Conservation (phyloP, 2,888 invertebrate species). For the Ganaspis brasiliensis region DNA sequence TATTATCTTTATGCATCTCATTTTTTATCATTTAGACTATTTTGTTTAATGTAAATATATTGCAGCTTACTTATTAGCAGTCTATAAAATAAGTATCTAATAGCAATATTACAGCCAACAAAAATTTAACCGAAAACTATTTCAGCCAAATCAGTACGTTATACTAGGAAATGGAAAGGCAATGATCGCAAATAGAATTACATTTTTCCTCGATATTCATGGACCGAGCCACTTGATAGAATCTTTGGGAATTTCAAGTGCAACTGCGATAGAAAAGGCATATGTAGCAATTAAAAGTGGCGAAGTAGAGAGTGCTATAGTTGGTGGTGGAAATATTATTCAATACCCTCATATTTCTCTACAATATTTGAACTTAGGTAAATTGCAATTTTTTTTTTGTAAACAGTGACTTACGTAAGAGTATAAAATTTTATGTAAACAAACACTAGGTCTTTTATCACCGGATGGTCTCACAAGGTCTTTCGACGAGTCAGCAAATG, state of each 20-base stretch:
- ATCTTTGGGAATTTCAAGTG: slow-evolving; percentile 44
- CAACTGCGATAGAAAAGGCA: slow-evolving; percentile 54
- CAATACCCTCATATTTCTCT: slow-evolving; percentile 60
- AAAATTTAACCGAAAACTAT: too few relatives aligned
- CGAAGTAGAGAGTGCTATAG: slow-evolving; percentile 55
- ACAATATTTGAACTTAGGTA: slow-evolving; percentile 55
- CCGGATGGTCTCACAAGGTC: slow-evolving; percentile 56
- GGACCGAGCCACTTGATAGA: slow-evolving; percentile 61
- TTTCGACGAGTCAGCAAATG: slow-evolving; percentile 57
- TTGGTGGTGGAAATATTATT: slow-evolving; percentile 49
- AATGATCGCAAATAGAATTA: slow-evolving; percentile 60
- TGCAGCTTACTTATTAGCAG: too few relatives aligned
- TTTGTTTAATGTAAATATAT: too few relatives aligned
- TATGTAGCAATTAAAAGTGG: slow-evolving; percentile 58
- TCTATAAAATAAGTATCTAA: too few relatives aligned
- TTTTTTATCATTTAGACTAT: too few relatives aligned
- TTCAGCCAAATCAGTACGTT: slow-evolving; percentile 55
- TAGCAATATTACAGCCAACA: too few relatives aligned
- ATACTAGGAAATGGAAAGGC: slow-evolving; percentile 57
- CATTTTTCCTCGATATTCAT: slow-evolving; percentile 56
- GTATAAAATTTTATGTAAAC: slow-evolving; percentile 80
- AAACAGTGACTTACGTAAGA: too few relatives aligned
- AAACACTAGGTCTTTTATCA: slow-evolving; percentile 51
- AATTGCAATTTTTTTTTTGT: too few relatives aligned
- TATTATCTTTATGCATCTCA: too few relatives aligned